Evolutionary conservation across 64 coral and sea anemone species (phyloP).

Genomic region (Montipora efflorescens): DNA sequence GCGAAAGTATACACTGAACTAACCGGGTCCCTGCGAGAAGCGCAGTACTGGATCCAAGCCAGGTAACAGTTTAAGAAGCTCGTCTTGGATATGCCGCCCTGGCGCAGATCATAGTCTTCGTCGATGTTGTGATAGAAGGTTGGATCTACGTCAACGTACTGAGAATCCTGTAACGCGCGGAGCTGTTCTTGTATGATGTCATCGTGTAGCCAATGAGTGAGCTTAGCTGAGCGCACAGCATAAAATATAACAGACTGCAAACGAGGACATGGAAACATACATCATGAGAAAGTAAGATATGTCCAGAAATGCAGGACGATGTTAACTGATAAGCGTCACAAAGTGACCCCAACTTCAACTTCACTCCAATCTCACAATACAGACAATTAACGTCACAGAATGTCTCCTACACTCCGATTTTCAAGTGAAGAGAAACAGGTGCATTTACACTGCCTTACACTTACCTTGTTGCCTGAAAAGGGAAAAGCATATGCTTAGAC

Average conservation of each 20-base stretch:
- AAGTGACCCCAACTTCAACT: too few species aligned
- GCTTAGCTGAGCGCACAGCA: slow-evolving; percentile 80
- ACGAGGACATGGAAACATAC: neutral
- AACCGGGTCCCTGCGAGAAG: slow-evolving; percentile 77
- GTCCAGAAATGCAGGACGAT: too few species aligned
- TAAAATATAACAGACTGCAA: slow-evolving; percentile 97
- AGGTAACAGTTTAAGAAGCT: slow-evolving; percentile 86
- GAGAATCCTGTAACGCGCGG: slow-evolving; percentile 46
- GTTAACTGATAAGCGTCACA: too few species aligned
- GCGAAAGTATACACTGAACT: neutral
- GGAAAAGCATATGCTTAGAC: too few species aligned
- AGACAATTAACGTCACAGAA: too few species aligned
- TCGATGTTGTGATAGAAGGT: slow-evolving; percentile 97
- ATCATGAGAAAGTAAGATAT: too few species aligned
- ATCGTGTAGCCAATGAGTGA: slow-evolving; percentile 82
- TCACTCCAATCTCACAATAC: too few species aligned
- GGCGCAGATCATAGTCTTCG: slow-evolving; percentile 92
- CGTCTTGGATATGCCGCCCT: slow-evolving; percentile 78
- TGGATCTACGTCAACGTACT: slow-evolving; percentile 82
- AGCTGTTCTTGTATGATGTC: slow-evolving; percentile 68
- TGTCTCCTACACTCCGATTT: too few species aligned
- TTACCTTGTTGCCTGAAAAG: too few species aligned
- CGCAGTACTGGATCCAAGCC: slow-evolving; percentile 97
- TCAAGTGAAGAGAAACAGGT: too few species aligned
- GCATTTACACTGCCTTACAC: too few species aligned